Conservation (phyloP, 1,140 invertebrate species). For the Acyrthosiphon pisum region DNA sequence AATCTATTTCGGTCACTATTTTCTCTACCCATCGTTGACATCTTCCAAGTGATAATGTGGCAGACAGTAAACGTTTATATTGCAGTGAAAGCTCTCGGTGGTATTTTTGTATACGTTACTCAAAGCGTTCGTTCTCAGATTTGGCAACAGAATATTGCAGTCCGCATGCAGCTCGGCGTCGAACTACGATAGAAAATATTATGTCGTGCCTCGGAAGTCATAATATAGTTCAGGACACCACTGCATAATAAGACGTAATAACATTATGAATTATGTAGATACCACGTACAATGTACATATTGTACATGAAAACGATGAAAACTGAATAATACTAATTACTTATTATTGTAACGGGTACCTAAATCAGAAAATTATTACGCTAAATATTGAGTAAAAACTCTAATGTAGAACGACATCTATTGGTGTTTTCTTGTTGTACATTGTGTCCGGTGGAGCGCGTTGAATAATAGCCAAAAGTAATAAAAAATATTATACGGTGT, state of each 20-base stretch:
- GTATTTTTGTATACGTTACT: not conserved
- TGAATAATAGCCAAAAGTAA: not conserved
- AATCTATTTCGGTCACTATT: not conserved
- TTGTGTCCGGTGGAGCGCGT: not conserved
- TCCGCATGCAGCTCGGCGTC: no score
- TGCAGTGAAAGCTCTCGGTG: not conserved
- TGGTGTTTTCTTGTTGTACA: not conserved
- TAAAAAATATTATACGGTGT: not conserved
- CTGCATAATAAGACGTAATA: not conserved
- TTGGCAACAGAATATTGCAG: not conserved
- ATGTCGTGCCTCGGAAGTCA: not conserved
- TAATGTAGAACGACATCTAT: not conserved
- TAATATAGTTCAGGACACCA: not conserved
- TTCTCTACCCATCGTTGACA: not conserved
- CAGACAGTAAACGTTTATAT: not conserved
- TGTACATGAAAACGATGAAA: no score
- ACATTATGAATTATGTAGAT: not conserved
- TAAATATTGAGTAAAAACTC: not conserved
- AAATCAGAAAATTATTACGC: not conserved
- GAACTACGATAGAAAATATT: not conserved
- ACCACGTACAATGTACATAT: no score
- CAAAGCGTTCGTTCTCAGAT: not conserved
- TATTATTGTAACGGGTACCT: not conserved
- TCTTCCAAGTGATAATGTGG: not conserved
- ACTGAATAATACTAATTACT: no score